Evolutionary conservation across 2,888 invertebrate genomes (phyloP), one percentile per base, ranked within the genome.

Genomic region (Philonicus albiceps): DNA sequence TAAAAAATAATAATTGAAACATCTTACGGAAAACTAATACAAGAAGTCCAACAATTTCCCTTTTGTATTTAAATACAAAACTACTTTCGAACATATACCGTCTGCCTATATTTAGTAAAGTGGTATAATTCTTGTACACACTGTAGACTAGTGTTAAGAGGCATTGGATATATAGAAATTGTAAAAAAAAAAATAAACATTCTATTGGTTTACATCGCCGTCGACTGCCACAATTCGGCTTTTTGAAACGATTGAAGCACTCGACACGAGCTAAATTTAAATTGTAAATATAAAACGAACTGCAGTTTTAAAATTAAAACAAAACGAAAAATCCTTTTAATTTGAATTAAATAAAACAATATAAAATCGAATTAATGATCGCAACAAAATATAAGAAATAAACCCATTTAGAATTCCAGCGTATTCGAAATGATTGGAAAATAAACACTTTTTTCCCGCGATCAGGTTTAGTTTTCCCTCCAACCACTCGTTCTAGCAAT

Each of bases 111-210:
- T 73, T 72, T 27, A 84, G 22, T 43, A 73, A 81, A 84, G 27
- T 74, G 64, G 64, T 74, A 74, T 74, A 1, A 73, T 72, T 73
- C 43, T 40, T 73, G 73, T 84, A 84, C 30, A 73, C 72, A 31
- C 73, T 43, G 40, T 72, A 84, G 72, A 84, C 73, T 84, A 84
- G 84, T 83, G 31, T 74, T 84, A 84, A 84, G 49, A 84, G 84
- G 84, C 84, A 84, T 84, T 84, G 84, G 84, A 84, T 84, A 84
- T 84, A 84, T 84, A 84, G 43, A 73, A 84, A 40, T 83, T 83
- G 34, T 72, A 37, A 30, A 83, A n/a, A n/a, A n/a, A n/a, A n/a
- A n/a, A n/a, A n/a, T n/a, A n/a, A 64, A 64, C 27, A 64, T 64
- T 2, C 19, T 64, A 64, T 64, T 64, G 64, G 74, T 34, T 74